phyloP scores from a whole-genome alignment of 2,113 vertebrate species.

The Cebus imitator region DNA sequence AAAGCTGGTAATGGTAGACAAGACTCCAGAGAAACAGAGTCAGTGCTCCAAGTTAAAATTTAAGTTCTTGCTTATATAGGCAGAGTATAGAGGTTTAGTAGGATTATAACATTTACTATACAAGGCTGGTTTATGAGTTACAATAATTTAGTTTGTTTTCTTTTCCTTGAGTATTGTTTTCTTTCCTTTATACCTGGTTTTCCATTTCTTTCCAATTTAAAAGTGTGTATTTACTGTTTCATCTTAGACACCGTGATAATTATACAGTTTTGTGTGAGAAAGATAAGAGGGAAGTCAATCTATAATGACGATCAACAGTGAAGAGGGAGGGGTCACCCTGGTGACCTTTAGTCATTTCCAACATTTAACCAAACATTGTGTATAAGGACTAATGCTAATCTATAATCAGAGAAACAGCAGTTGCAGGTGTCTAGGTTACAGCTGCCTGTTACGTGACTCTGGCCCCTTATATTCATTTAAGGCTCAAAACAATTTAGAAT shows the following conservation, averaged over 20 bases:
- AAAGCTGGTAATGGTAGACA: not conserved
- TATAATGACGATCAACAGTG: not conserved
- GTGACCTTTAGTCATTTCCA: not conserved
- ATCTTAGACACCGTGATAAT: not conserved
- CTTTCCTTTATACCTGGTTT: not conserved
- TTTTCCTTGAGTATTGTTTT: not conserved
- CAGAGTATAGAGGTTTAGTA: not conserved
- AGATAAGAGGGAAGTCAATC: not conserved
- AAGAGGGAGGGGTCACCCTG: not conserved
- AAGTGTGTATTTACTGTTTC: not conserved
- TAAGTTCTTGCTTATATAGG: not conserved
- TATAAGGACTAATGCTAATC: not conserved
- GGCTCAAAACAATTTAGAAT: not conserved
- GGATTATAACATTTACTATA: not conserved
- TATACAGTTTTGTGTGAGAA: not conserved
- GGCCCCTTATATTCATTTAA: too few relatives aligned
- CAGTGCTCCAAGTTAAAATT: not conserved
- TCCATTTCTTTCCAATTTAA: not conserved
- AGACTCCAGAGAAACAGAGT: not conserved
- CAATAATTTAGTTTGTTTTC: not conserved
- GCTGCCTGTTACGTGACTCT: not conserved
- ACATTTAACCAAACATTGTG: not conserved
- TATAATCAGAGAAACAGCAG: not conserved
- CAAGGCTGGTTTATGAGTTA: not conserved
- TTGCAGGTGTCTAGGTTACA: too few relatives aligned